These are phyloP conservation scores for Cheirogaleus major DNA, from an alignment of 2,797 vertebrate genomes.

Conservation along the genomic window DNA sequence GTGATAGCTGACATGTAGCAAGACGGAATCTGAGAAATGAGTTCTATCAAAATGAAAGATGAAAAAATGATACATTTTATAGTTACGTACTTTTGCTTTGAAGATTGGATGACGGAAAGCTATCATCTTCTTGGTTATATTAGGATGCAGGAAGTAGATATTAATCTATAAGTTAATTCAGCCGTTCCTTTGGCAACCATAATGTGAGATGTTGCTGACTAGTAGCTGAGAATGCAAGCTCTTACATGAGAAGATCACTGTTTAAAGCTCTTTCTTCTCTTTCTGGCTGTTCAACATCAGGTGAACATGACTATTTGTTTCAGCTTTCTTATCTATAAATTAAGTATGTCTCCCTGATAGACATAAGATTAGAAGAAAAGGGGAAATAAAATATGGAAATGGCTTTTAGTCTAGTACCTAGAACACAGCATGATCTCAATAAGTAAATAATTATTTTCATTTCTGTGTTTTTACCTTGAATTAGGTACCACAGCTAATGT, in stretches of 20 bases:
- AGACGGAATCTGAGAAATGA: constrained; percentile 31
- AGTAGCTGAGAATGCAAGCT: background rate
- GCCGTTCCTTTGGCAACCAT: background rate
- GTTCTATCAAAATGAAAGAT: background rate
- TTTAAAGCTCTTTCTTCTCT: background rate
- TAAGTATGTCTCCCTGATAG: background rate
- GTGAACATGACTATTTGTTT: background rate
- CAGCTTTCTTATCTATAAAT: background rate
- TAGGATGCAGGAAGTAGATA: background rate
- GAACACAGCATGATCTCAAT: background rate
- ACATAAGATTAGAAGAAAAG: background rate
- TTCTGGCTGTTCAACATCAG: background rate
- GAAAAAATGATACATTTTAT: constrained; percentile 2
- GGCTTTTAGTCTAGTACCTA: background rate
- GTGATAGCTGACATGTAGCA: background rate
- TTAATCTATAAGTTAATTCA: background rate
- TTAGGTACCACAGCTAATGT: background rate
- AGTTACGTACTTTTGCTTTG: background rate
- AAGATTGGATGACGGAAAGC: background rate
- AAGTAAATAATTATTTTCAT: background rate
- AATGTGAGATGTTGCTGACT: background rate
- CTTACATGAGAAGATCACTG: background rate
- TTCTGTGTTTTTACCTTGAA: background rate
- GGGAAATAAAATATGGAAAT: background rate
- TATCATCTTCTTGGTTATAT: background rate